Base-by-base conservation (phyloP, 2,797 vertebrate genomes). In the Pagetopsis macropterus region DNA sequence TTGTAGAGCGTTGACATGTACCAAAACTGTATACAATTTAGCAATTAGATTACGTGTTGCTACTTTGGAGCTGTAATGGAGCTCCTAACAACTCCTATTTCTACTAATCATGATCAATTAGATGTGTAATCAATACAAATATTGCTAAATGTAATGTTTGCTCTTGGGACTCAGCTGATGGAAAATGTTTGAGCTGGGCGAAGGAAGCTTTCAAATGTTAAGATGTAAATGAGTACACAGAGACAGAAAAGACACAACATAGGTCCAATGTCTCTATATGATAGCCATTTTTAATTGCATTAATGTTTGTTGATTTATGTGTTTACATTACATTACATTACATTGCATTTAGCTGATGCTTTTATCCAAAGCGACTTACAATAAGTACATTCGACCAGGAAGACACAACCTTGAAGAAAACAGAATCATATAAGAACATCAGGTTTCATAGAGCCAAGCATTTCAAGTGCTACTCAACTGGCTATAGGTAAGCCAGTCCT, bases 1-100 rank as follows among this genome's bases (percentile, higher is more conserved):
- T 67, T 78, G 68, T 60, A 59, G 51, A 65, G 61, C 1, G 11
- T 63, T 46, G 55, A 84, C 76, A 63, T 56, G 1, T 41, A 61
- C 37, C 51, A 44, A 72, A 85, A 70, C 65, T 75, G 65, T n/a
- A 37, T n/a, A 27, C 43, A 49, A 78, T 84, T 76, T 56, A 63
- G 64, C 40, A 50, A 56, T 37, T 10, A 67, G 46, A 75, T 72
- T 69, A 65, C 64, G 56, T 65, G 52, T 48, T 45, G 48, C 43
- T 68, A 5, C 54, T 71, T 27, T 41, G 33, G 51, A 51, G 65
- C 48, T 68, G 45, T 23, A 55, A 21, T 33, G 13, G 40, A 17
- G 73, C 65, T 66, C 14, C 43, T 13, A 31, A 60, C 23, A 49
- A 46, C 6, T 51, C 61, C 44, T 72, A 23, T 66, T 62, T 58